These are phyloP conservation scores for Ophion costatus DNA, from an alignment of 2,888 invertebrate genomes.

Conservation along the genomic window DNA sequence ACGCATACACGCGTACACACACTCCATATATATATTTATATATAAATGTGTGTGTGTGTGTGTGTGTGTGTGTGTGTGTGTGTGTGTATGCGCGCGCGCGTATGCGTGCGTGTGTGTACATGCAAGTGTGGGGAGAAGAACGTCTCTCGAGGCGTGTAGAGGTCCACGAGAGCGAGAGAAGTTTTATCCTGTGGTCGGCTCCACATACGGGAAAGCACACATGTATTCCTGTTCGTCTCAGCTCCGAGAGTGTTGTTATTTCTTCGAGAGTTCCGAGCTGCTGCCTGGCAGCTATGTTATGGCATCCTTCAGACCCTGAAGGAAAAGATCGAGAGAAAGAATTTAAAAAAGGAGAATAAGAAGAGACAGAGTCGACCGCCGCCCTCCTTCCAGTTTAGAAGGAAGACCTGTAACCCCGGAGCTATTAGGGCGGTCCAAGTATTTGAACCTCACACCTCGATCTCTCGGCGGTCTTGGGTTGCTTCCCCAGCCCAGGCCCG, in stretches of 20 bases:
- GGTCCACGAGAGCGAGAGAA: constrained; percentile 30
- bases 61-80: not conserved
- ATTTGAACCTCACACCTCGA: constrained; percentile 82
- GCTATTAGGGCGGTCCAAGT: constrained; percentile 82
- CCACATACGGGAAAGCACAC: constrained; percentile 31
- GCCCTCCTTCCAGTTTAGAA: constrained; percentile 74
- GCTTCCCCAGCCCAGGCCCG: constrained; percentile 63
- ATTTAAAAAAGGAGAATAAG: constrained; percentile 44
- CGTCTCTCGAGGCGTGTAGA: constrained; percentile 31
- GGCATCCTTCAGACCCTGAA: constrained; percentile 24
- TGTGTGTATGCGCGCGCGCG: too few relatives aligned
- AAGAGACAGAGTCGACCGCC: constrained; percentile 48
- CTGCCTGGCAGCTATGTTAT: constrained; percentile 56
- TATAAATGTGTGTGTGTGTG: not conserved
- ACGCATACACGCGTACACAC: not conserved
- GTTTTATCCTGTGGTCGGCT: constrained; percentile 31
- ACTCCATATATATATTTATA: not conserved
- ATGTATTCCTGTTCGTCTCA: constrained; percentile 25
- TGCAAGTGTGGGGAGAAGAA: not conserved
- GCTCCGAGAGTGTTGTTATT: constrained; percentile 36
- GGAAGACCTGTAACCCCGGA: constrained; percentile 79
- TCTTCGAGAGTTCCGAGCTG: constrained; percentile 47
- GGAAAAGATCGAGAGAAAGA: constrained; percentile 50
- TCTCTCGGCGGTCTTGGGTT: constrained; percentile 73
- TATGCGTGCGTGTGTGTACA: not conserved